A percentile compares a stretch with the other conserved stretches of the same genome.
Conservation (phyloP, 2,888 invertebrate genomes). For the Sycophila texana region DNA sequence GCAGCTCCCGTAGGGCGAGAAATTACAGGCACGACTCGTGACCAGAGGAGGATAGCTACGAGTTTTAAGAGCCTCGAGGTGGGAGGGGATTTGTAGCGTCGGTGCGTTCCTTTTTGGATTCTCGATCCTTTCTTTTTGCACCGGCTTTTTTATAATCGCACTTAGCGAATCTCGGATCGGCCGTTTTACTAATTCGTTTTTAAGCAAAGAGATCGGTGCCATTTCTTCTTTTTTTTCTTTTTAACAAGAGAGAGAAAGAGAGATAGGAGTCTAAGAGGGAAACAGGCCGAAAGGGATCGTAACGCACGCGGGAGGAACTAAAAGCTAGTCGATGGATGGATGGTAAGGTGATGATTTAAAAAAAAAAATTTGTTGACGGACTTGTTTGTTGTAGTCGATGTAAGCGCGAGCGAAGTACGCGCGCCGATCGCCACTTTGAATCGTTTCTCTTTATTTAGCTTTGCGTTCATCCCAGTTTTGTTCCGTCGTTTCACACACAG, state of each 20-base stretch:
- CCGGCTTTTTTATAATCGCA: slow-evolving; percentile 4
- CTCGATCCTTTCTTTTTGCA: slow-evolving; percentile 30
- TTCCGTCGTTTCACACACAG: slow-evolving; percentile 8
- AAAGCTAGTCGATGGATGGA: slow-evolving; percentile 69
- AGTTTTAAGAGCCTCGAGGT: slow-evolving; percentile 53
- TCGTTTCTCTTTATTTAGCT: slow-evolving; percentile 28
- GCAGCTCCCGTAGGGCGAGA: slow-evolving; percentile 71
- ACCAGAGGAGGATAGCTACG: slow-evolving; percentile 67
- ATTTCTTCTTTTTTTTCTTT: slow-evolving; percentile 22
- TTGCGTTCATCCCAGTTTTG: slow-evolving; percentile 28
- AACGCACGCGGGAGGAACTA: slow-evolving; percentile 39
- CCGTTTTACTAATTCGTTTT: slow-evolving; percentile 3
- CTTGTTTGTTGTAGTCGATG: slow-evolving; percentile 37
- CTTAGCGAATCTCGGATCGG: not conserved
- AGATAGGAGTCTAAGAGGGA: slow-evolving; percentile 60
- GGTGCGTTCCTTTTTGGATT: slow-evolving; percentile 55
- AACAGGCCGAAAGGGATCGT: slow-evolving; percentile 57
- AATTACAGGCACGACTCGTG: slow-evolving; percentile 79
- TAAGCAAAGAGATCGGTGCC: slow-evolving; percentile 36
- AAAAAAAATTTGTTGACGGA: slow-evolving; percentile 36
- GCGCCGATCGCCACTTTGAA: slow-evolving; percentile 39
- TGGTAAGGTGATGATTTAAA: slow-evolving; percentile 22
- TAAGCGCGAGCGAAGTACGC: slow-evolving; percentile 6
- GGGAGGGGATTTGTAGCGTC: slow-evolving; percentile 6
- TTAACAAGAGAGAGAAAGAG: slow-evolving; percentile 14